These are phyloP conservation scores for Crax fasciolata DNA, from an alignment of 2,797 vertebrate species.

Conservation along the genomic window DNA sequence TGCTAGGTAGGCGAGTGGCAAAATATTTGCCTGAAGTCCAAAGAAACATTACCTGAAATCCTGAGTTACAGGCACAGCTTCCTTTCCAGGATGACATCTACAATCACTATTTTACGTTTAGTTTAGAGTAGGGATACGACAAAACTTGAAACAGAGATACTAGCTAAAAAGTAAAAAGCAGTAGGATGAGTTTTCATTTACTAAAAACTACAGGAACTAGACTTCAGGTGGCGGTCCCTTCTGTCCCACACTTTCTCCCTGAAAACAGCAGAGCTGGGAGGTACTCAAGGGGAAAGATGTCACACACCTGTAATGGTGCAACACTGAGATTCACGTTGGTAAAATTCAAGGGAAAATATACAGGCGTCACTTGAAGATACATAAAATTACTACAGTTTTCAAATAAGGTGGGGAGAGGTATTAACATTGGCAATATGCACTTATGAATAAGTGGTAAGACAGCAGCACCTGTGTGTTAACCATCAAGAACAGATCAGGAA, in stretches of 20 bases:
- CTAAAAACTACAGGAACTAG: not conserved
- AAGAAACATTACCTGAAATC: not conserved
- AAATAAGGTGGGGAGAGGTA: not conserved
- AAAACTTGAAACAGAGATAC: not conserved
- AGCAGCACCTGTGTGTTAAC: not conserved
- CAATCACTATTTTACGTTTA: not conserved
- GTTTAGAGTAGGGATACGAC: not conserved
- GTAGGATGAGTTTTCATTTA: not conserved
- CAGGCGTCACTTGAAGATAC: not conserved
- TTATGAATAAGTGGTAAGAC: not conserved
- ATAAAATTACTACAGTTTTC: not conserved
- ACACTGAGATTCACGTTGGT: rapidly evolving
- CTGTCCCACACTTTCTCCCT: not conserved
- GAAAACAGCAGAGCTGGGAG: rapidly evolving
- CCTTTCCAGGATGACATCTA: not conserved
- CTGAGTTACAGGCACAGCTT: not conserved
- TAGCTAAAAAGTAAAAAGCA: not conserved
- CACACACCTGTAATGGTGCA: not conserved
- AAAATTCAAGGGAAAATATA: not conserved
- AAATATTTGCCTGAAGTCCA: not conserved
- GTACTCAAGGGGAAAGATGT: not conserved
- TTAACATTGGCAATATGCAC: not conserved
- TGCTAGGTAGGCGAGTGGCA: not conserved
- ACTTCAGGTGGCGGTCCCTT: not conserved
- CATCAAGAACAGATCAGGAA: not conserved